phyloP scores from a whole-genome alignment of 1,140 invertebrate genomes.

The Meloidogyne exigua region DNA sequence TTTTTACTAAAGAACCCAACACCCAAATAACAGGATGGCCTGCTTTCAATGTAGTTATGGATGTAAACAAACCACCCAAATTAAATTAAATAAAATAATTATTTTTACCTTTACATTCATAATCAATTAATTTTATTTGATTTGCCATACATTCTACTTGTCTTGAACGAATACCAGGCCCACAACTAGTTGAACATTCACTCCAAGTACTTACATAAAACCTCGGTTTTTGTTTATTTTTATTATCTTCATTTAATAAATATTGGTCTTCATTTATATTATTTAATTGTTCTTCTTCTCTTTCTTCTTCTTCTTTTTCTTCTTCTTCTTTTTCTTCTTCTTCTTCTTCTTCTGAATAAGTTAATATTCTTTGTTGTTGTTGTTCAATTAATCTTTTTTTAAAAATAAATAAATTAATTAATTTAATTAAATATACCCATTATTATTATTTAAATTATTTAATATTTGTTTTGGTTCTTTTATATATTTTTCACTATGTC shows the following conservation, averaged over 20 bases:
- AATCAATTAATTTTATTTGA: conserved; percentile 53
- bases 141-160: conserved; percentile 72
- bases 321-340: neutral
- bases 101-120: conserved; percentile 52
- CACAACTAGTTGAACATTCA: conserved; percentile 76
- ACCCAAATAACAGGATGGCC: neutral
- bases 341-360: neutral
- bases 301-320: neutral
- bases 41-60: no score
- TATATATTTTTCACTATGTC: neutral
- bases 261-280: no score
- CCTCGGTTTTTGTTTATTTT: neutral
- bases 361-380: conserved; percentile 6
- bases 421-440: neutral
- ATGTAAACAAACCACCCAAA: no score
- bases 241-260: neutral
- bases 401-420: neutral
- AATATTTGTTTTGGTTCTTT: neutral
- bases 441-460: neutral
- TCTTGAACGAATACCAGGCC: conserved; percentile 69
- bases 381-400: conserved; percentile 2
- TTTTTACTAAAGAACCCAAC: no score
- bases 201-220: conserved; percentile 74
- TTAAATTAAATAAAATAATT: no score
- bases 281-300: neutral